phyloP scores from a whole-genome alignment of 2,113 vertebrate species.

The Centropus unirufus region DNA sequence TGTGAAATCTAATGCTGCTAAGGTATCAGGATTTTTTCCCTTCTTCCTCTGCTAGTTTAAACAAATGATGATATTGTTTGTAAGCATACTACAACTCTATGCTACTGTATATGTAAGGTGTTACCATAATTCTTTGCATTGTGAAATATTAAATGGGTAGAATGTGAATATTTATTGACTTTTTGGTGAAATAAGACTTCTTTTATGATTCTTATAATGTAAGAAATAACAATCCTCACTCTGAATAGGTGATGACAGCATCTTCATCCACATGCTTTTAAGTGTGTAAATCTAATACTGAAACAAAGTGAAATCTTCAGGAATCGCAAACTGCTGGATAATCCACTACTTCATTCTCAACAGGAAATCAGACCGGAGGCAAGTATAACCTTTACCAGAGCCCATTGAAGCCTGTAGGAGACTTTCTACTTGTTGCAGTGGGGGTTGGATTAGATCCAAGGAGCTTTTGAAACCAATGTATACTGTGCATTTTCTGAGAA shows the following conservation, averaged over 20 bases:
- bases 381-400: neutral
- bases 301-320: neutral
- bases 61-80: neutral
- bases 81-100: neutral
- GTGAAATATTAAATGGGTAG: neutral
- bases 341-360: neutral
- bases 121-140: neutral
- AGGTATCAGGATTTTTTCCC: neutral
- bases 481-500: neutral
- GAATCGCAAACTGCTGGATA: neutral
- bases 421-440: neutral
- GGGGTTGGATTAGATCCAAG: neutral
- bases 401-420: neutral
- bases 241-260: neutral
- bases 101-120: neutral
- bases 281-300: neutral
- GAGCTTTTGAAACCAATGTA: neutral
- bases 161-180: neutral
- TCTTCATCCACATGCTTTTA: neutral
- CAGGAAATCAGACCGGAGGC: neutral
- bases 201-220: neutral
- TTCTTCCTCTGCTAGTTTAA: neutral
- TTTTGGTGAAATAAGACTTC: neutral
- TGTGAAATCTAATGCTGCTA: neutral
- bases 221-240: neutral